phyloP scores from a whole-genome alignment of 2,113 vertebrate species.

The Eira barbara region DNA sequence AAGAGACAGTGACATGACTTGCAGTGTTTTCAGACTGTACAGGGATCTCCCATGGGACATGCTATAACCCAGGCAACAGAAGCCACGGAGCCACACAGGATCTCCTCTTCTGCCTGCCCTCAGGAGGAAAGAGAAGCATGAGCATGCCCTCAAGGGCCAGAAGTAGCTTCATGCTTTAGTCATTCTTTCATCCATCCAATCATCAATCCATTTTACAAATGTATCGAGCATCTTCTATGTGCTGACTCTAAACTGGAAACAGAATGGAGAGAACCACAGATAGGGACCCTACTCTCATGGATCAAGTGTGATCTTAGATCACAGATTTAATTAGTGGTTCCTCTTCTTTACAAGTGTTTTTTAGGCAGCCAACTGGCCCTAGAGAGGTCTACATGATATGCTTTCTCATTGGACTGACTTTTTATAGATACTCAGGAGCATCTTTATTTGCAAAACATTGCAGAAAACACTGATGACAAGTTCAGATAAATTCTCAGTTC shows the following conservation, averaged over 20 bases:
- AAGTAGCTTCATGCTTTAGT: neutral
- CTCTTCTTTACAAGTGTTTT: neutral
- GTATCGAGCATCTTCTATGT: neutral
- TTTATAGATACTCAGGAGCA: neutral
- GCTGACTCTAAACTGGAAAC: neutral
- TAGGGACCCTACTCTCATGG: neutral
- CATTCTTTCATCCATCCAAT: neutral
- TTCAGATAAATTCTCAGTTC: neutral
- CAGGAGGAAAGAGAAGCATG: neutral
- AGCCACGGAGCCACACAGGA: neutral
- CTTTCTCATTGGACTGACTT: neutral
- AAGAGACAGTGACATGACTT: neutral
- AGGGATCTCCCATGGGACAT: neutral
- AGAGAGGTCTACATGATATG: neutral
- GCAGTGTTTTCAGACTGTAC: neutral
- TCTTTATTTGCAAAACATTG: neutral
- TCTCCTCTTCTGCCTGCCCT: neutral
- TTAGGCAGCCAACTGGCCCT: neutral
- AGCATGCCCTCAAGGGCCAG: neutral
- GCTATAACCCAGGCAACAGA: neutral
- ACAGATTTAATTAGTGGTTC: neutral
- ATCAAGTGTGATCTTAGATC: neutral
- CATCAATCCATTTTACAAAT: neutral
- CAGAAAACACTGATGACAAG: neutral
- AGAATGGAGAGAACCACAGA: neutral